Evolutionary conservation across 2,113 vertebrate species (phyloP), one percentile per base, ranked within the genome.

Genomic region (Microtus ochrogaster): DNA sequence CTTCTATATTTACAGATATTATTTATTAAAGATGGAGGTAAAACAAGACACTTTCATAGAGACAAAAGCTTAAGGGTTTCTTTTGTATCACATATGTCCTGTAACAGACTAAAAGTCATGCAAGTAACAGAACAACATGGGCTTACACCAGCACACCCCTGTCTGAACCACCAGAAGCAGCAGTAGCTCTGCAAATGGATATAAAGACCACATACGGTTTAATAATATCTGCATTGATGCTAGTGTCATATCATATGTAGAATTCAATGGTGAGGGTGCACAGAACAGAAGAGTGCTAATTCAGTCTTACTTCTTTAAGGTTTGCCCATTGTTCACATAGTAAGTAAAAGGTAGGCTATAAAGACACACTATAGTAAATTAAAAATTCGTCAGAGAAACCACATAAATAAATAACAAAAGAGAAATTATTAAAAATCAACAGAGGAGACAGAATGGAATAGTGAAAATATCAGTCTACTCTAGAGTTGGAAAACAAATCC

Each of bases 401-500:
- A 68, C 76, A 90, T 13, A 95, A 81, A 88, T 68, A 78, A 97
- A 83, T 81, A 88, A 66, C 81, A 87, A 36, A 65, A 61, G 13
- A 73, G 19, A 81, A 13, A 65, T 24, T 12, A 85, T 26, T 92
- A 63, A 92, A 89, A 84, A 81, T 90, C 70, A 90, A 89, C 52
- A 83, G 10, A 94, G 4, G 52, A 81, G 68, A 77, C 49, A 81
- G 89, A 87, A 85, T 74, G 33, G n/a, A 70, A 85, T 84, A 72
- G 72, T 94, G 85, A 94, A 96, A 76, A 89, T 65, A 92, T 41
- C 58, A 82, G 3, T 90, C 92, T 2, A 47, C 73, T 76, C 16
- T 73, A 94, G 77, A 94, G 86, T 68, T 94, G 12, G 61, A 94
- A 96, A 95, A 90, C 88, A 96, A 96, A 97, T 91, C 47, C 11